Percentiles rank a stretch among this genome's conserved stretches.
Evolutionary conservation across 2,113 vertebrate genomes (phyloP).

Genomic region (Prochilodus magdalenae): DNA sequence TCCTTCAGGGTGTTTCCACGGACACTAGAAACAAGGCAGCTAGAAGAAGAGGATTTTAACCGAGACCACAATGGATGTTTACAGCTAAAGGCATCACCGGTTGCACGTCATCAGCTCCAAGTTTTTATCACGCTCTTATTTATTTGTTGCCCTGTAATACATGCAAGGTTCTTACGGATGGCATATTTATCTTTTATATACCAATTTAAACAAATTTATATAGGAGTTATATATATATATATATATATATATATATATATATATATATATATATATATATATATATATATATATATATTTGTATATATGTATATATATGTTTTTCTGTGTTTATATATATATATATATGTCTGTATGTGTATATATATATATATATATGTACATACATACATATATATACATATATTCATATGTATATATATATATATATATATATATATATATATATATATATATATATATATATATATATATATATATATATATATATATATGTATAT

Average conservation of each 20-base stretch:
- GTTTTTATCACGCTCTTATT: constrained; percentile 9
- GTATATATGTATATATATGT: background rate
- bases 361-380: constrained; percentile 13
- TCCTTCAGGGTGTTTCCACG: background rate
- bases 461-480: constrained; percentile 31
- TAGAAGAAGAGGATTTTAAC: constrained; percentile 26
- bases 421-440: constrained; percentile 21
- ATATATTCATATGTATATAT: too few relatives aligned
- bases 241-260: too few relatives aligned
- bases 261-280: constrained; percentile 21
- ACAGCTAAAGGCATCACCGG: constrained; percentile 36
- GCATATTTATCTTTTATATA: constrained; percentile 42
- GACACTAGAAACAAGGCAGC: constrained; percentile 48
- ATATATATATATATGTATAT: background rate
- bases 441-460: constrained; percentile 31
- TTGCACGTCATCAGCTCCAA: constrained; percentile 19
- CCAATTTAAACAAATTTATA: constrained; percentile 36
- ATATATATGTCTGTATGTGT: background rate
- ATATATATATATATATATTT: constrained; percentile 3
- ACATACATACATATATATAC: constrained; percentile 12
- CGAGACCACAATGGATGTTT: constrained; percentile 40
- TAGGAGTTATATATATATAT: constrained; percentile 21
- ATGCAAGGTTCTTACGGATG: constrained; percentile 22
- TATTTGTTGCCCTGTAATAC: background rate
- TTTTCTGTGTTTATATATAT: constrained; percentile 19